Evolutionary conservation across 1,140 invertebrate genomes (phyloP).

Genomic region (Plectrocnemia conspersa): DNA sequence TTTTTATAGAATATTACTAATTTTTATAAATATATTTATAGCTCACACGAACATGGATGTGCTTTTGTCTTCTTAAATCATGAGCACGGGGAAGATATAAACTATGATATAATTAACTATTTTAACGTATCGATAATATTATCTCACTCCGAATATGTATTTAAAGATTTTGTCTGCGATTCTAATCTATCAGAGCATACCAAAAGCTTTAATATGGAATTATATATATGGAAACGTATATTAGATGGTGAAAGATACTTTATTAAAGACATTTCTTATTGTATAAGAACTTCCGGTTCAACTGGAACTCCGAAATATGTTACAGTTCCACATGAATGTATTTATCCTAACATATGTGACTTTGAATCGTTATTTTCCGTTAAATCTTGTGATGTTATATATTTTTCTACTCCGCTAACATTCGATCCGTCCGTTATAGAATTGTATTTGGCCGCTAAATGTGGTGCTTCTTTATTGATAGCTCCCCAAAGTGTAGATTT

Average conservation of each 20-base stretch:
- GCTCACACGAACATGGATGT: slow-evolving; percentile 45
- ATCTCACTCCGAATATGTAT: neutral
- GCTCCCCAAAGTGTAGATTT: slow-evolving; percentile 51
- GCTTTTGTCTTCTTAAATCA: slow-evolving; percentile 48
- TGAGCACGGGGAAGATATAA: slow-evolving; percentile 33
- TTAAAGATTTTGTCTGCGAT: too few species aligned
- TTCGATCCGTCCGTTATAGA: slow-evolving; percentile 82
- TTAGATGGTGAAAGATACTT: too few species aligned
- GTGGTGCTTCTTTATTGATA: slow-evolving; percentile 62
- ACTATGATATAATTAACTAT: slow-evolving; percentile 15
- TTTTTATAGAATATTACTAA: neutral
- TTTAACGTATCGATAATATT: slow-evolving; percentile 23
- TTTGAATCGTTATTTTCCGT: slow-evolving; percentile 54
- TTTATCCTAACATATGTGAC: slow-evolving; percentile 60
- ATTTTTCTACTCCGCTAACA: slow-evolving; percentile 67
- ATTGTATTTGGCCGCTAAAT: slow-evolving; percentile 62
- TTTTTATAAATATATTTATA: slow-evolving; percentile 38
- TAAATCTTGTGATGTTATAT: slow-evolving; percentile 58
- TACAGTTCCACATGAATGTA: slow-evolving; percentile 56
- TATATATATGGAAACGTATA: too few species aligned
- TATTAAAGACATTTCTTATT: slow-evolving; percentile 52
- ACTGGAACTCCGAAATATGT: slow-evolving; percentile 61
- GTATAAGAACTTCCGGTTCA: slow-evolving; percentile 61
- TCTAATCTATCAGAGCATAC: too few species aligned
- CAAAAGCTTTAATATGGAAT: too few species aligned